Evolutionary conservation across 2,888 invertebrate species (phyloP), one percentile per base, ranked within the genome.

Genomic region (Chironomus tentans): DNA sequence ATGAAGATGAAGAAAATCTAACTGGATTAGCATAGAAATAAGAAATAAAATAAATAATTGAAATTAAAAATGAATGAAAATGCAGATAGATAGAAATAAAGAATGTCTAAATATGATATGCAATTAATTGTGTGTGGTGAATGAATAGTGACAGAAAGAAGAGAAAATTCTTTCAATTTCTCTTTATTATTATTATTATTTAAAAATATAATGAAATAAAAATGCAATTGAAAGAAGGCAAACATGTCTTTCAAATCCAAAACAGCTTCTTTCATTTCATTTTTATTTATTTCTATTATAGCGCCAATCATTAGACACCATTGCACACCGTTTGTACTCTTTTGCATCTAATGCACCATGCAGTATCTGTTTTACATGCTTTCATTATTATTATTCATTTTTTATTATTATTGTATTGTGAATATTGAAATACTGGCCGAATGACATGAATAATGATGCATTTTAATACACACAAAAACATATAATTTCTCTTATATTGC

Each of bases 381-480:
- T 18, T 56, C 56, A 56, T 56, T 56, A n/a, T 15, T 68, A 68
- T 68, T 68, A 3, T 70, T 47, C 18, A 18, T 70, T 46, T 24
- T 46, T 70, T 15, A 46, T 38, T 70, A 10, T 38, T 38, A 38
- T 38, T 38, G 38, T 38, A 38, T 38, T 38, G 10, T 38, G 38
- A 38, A 38, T 38, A 38, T 38, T 38, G 38, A 38, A 38, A 38
- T 7, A 38, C 38, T 38, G 38, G 10, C 7, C 10, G 38, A 10
- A 38, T 70, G 70, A 70, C 48, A 70, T 70, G 70, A 70, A 18
- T 70, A 70, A 70, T 70, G 70, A 70, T 70, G 70, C 70, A 70
- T 18, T 46, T 69, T 13, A 47, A 47, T 15, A 46, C 5, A 3
- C 1, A 48, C 6, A 47, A 70, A 46, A 70, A 46, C 24, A 2